Percentiles rank a stretch among this genome's conserved stretches.
Evolutionary conservation across 2,888 invertebrate species (phyloP).

Genomic region (Scelioninae gen. 1): DNA sequence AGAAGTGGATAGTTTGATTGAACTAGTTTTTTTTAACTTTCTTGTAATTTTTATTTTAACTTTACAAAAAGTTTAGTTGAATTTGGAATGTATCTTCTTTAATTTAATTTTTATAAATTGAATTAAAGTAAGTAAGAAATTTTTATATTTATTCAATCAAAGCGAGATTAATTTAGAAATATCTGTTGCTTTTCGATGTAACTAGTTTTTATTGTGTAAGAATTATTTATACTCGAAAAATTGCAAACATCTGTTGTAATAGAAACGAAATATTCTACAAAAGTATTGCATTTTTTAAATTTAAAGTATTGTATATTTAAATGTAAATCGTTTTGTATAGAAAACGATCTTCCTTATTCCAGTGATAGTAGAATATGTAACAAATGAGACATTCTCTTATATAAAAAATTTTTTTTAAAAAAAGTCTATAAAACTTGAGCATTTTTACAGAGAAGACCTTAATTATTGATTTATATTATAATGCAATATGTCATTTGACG

Average conservation of each 20-base stretch:
- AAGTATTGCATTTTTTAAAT: neutral
- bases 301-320: neutral
- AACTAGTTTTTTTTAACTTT: no score
- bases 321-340: constrained; percentile 11
- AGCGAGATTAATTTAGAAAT: neutral
- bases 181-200: neutral
- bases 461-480: constrained; percentile 19
- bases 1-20: no score
- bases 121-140: no score
- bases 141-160: neutral
- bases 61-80: no score
- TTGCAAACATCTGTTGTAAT: neutral
- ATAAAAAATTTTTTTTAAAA: no score
- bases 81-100: no score
- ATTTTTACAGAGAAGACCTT: no score
- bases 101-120: no score
- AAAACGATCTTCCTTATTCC: constrained; percentile 36
- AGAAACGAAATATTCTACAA: neutral
- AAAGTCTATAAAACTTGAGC: no score
- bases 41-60: no score
- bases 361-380: constrained; percentile 34
- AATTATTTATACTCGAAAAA: neutral
- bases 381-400: neutral
- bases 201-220: neutral
- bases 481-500: constrained; percentile 6